phyloP scores from a whole-genome alignment of 2,888 invertebrate species.

The Tortricodes alternella region DNA sequence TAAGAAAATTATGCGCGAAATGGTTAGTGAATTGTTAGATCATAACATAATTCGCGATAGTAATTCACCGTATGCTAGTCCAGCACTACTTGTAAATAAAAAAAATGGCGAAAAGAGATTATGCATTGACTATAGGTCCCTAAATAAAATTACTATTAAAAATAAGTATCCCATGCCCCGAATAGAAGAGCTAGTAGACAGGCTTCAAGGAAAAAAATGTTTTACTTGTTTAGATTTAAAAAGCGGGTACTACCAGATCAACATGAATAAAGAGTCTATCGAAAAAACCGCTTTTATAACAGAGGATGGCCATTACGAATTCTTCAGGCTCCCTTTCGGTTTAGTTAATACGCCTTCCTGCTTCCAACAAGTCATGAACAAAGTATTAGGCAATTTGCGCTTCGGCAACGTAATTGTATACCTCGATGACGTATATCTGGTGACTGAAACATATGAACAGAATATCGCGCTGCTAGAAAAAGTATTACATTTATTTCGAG shows the following conservation, averaged over 20 bases:
- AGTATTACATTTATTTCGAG: conserved; percentile 30
- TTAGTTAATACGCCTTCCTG: conserved; percentile 30
- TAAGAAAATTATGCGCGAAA: conserved; percentile 30
- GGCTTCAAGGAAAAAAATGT: conserved; percentile 38
- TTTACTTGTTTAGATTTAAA: conserved; percentile 49
- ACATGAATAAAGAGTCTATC: conserved; percentile 42
- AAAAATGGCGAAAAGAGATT: conserved; percentile 31
- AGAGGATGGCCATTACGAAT: conserved; percentile 53
- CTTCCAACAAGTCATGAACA: conserved; percentile 27
- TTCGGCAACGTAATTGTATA: conserved; percentile 18
- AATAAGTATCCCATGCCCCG: conserved; percentile 50
- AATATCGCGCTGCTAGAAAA: conserved; percentile 26
- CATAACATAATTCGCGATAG: conserved; percentile 32
- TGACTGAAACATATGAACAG: conserved; percentile 27
- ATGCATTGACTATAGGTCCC: conserved; percentile 33
- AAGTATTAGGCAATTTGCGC: conserved; percentile 21
- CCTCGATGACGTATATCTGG: conserved; percentile 21
- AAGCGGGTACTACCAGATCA: conserved; percentile 52
- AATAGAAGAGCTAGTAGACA: conserved; percentile 50
- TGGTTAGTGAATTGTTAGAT: conserved; percentile 29
- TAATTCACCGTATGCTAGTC: conserved; percentile 34
- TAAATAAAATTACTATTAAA: conserved; percentile 34
- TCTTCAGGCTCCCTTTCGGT: conserved; percentile 37
- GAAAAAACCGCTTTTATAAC: conserved; percentile 53
- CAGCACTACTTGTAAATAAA: conserved; percentile 32